Conservation (phyloP, 2,888 invertebrate species). For the Trissoscelio sp. region DNA sequence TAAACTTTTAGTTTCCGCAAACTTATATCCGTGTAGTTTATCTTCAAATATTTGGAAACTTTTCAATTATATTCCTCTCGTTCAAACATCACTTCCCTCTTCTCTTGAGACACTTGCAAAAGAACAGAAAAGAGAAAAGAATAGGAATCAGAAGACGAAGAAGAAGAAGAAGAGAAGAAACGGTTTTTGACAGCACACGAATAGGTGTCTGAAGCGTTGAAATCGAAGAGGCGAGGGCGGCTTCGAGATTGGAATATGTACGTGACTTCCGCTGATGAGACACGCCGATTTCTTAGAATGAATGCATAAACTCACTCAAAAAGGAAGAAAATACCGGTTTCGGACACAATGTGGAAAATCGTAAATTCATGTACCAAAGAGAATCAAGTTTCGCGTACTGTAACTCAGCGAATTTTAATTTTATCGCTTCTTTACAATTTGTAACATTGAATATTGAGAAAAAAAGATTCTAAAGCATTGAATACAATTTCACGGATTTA, state of each 20-base stretch:
- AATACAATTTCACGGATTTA: too few species aligned
- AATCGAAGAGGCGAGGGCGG: conserved; percentile 59
- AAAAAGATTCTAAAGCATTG: too few species aligned
- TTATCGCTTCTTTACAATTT: background rate
- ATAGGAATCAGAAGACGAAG: background rate
- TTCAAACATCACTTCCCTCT: background rate
- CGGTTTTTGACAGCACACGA: conserved; percentile 47
- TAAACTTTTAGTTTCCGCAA: too few species aligned
- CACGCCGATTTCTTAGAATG: conserved; percentile 65
- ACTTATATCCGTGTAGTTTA: background rate
- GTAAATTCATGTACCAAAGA: conserved; percentile 33
- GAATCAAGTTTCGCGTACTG: conserved; percentile 25
- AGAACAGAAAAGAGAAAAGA: conserved; percentile 2
- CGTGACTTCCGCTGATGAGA: conserved; percentile 69
- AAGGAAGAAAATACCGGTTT: conserved; percentile 62
- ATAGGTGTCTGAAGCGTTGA: conserved; percentile 44
- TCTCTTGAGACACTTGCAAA: background rate
- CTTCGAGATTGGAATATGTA: conserved; percentile 55
- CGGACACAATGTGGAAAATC: conserved; percentile 53
- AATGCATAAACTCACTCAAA: conserved; percentile 58
- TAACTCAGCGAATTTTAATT: conserved; percentile 13
- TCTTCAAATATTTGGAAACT: background rate
- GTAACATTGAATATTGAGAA: too few species aligned
- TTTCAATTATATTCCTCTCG: background rate
- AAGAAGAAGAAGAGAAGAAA: background rate